A percentile compares a stretch with the other conserved stretches of the same genome.
Evolutionary conservation across 2,888 invertebrate species (phyloP).

Genomic region (Lordiphosa andalusiaca): DNA sequence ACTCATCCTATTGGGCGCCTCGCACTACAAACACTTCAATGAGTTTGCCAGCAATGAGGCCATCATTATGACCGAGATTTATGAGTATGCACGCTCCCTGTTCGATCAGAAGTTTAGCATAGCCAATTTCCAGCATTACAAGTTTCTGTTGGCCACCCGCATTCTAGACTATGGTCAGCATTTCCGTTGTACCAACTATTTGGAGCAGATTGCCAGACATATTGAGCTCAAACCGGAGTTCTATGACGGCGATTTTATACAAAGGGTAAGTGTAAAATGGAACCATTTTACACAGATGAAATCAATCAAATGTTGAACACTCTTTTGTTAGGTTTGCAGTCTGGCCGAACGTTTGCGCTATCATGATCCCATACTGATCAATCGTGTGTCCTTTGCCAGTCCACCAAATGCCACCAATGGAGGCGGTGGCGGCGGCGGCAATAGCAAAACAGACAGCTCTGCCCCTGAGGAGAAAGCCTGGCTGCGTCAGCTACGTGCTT

Average conservation of each 20-base stretch:
- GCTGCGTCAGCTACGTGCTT: constrained; percentile 76
- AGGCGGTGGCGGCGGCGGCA: constrained; percentile 27
- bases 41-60: constrained; percentile 90
- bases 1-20: constrained; percentile 90
- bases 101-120: constrained; percentile 88
- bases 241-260: constrained; percentile 54
- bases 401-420: constrained; percentile 42
- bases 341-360: constrained; percentile 85
- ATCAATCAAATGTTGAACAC: background rate
- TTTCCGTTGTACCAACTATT: constrained; percentile 84
- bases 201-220: constrained; percentile 88
- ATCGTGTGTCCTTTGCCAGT: constrained; percentile 62
- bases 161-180: constrained; percentile 90
- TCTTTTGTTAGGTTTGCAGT: constrained; percentile 79
- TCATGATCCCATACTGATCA: constrained; percentile 83
- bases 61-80: constrained; percentile 96
- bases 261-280: constrained; percentile 33
- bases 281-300: background rate
- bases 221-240: constrained; percentile 80
- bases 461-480: constrained; percentile 77
- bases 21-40: constrained; percentile 84
- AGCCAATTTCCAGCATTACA: constrained; percentile 90
- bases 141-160: constrained; percentile 89
- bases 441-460: constrained; percentile 18
- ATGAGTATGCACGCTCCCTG: constrained; percentile 94